Base-by-base conservation (phyloP, 2,113 vertebrate genomes). In the Nematolebias whitei region DNA sequence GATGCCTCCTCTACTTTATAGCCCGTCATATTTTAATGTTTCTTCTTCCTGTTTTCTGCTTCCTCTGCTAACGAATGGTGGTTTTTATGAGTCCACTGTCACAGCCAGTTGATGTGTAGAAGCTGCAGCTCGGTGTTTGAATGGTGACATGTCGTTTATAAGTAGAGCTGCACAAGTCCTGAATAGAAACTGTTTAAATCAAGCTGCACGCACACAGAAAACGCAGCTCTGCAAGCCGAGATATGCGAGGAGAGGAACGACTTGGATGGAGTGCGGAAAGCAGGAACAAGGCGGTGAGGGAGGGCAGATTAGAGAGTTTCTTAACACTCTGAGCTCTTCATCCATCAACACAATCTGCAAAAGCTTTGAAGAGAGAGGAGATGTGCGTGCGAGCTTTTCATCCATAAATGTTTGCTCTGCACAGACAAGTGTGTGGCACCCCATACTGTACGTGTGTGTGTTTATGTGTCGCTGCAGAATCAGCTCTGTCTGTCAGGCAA, bases 341-440 rank as follows among this genome's bases (percentile, higher is more conserved):
- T 82, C 85, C 87, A 84, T 85, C 83, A 87, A 80, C 82, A 83
- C 85, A 89, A 87, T 84, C 72, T 84, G 82, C 56, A 67, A 74
- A 35, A 70, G 83, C 84, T 87, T 85, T 82, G 80, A 73, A 63
- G 84, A 71, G 79, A 77, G 35, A 81, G 68, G 69, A 81, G 68
- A 88, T 78, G 71, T 77, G 78, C 68, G 61, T 76, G 77, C 68
- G 71, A 74, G 78, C 77, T 71, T 80, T 86, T 80, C 56, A 71
- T 66, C 73, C 57, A 73, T 55, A 81, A 80, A 76, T 75, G 82
- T 82, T 81, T 77, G 79, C 71, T 69, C 66, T 72, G 82, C 78
- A 77, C 55, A 59, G 71, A 75, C 63, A 39, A 60, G 60, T 29
- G 62, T 4, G 18, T 54, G 53, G 18, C n/a, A 14, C 44, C 41